These are phyloP conservation scores for Channa maculata DNA, from an alignment of 2,113 vertebrate genomes.

Conservation along the genomic window DNA sequence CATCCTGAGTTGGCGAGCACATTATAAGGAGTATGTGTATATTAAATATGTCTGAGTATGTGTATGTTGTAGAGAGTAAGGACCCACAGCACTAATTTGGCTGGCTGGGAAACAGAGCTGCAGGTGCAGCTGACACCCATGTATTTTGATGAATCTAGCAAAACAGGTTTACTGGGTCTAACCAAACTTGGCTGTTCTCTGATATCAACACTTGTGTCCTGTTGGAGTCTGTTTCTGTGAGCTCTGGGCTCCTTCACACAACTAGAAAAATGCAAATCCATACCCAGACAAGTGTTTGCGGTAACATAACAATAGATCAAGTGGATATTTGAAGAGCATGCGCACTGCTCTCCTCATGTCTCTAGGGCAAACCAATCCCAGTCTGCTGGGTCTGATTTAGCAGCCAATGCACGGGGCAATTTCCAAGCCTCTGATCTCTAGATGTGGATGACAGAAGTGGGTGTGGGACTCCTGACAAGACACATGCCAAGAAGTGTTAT, in stretches of 20 bases:
- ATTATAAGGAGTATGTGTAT: not conserved
- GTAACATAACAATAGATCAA: constrained; percentile 54
- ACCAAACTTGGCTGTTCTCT: constrained; percentile 46
- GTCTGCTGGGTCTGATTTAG: constrained; percentile 64
- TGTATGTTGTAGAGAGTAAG: not conserved
- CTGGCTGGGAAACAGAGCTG: constrained; percentile 60
- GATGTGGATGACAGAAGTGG: constrained; percentile 55
- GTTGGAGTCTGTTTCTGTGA: constrained; percentile 25
- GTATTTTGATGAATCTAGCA: constrained; percentile 67
- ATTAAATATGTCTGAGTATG: not conserved
- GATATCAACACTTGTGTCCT: constrained; percentile 26
- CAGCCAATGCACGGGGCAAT: constrained; percentile 40
- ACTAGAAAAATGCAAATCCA: constrained; percentile 37
- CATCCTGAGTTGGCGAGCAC: not conserved
- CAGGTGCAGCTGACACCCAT: constrained; percentile 74
- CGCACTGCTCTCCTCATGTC: constrained; percentile 30
- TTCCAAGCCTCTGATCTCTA: constrained; percentile 68
- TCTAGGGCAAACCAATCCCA: constrained; percentile 39
- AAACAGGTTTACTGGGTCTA: constrained; percentile 72
- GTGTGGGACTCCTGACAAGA: constrained; percentile 60
- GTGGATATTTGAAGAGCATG: constrained; percentile 65
- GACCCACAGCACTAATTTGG: constrained; percentile 16
- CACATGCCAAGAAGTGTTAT: constrained; percentile 69
- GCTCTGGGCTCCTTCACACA: constrained; percentile 3
- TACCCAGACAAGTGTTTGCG: constrained; percentile 4